A percentile compares a stretch with the other conserved stretches of the same genome.
These are phyloP conservation scores for Axea sp. DNA, from an alignment of 2,888 invertebrate genomes.

Conservation along the genomic window DNA sequence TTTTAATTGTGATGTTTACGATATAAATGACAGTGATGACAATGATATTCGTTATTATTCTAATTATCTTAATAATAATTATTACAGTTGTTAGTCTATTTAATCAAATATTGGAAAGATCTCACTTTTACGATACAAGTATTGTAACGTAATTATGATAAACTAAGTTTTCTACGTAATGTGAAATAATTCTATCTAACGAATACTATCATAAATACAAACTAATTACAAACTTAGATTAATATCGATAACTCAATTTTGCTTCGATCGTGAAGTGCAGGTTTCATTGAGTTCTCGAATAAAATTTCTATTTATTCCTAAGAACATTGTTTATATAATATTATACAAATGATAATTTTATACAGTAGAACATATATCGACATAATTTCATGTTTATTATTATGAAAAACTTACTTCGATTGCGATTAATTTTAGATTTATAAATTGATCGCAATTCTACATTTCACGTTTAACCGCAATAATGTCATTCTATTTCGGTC, in stretches of 20 bases:
- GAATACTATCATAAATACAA: constrained; percentile 72
- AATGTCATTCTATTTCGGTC: constrained; percentile 29
- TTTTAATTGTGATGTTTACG: constrained; percentile 46
- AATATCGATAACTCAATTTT: constrained; percentile 64
- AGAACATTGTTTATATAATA: constrained; percentile 37
- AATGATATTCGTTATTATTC: constrained; percentile 40
- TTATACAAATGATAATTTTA: constrained; percentile 47
- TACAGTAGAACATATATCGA: constrained; percentile 61
- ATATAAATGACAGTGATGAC: constrained; percentile 56
- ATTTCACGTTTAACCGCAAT: constrained; percentile 25
- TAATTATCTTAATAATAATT: constrained; percentile 43
- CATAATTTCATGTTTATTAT: constrained; percentile 17
- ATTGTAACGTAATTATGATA: constrained; percentile 71
- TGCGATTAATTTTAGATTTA: constrained; percentile 23
- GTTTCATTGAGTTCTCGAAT: constrained; percentile 49
- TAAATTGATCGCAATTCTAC: constrained; percentile 42
- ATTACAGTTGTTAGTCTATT: constrained; percentile 39
- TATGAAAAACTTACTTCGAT: constrained; percentile 14
- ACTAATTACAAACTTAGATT: constrained; percentile 79
- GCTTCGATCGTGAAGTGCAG: constrained; percentile 48
- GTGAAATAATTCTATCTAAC: constrained; percentile 37
- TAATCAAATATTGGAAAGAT: constrained; percentile 39
- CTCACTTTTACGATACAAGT: constrained; percentile 69
- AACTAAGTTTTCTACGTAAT: constrained; percentile 67
- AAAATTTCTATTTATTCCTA: constrained; percentile 15